phyloP scores from a whole-genome alignment of 2,113 vertebrate genomes.

The Dipodomys ordii region DNA sequence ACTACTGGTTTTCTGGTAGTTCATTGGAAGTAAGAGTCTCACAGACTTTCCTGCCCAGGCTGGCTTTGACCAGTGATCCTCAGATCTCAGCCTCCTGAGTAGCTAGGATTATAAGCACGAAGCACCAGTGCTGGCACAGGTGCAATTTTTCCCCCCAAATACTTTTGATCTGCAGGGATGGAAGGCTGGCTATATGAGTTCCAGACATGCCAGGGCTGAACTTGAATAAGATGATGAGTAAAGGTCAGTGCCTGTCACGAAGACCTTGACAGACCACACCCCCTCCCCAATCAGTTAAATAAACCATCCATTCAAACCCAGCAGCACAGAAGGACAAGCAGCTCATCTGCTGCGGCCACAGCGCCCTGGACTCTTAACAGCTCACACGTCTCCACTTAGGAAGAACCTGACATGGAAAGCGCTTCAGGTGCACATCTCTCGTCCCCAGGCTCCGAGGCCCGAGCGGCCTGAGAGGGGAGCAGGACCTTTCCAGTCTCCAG shows the following conservation, averaged over 20 bases:
- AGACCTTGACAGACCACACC: background rate
- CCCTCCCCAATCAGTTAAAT: background rate
- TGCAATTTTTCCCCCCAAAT: too few relatives aligned
- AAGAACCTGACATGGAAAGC: background rate
- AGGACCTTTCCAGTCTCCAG: background rate
- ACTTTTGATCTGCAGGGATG: background rate
- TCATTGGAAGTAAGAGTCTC: too few relatives aligned
- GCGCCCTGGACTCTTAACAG: background rate
- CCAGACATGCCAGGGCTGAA: background rate
- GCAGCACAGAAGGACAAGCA: background rate
- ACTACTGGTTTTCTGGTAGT: too few relatives aligned
- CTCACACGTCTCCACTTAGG: background rate
- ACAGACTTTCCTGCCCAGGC: too few relatives aligned
- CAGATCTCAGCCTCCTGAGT: too few relatives aligned
- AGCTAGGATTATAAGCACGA: too few relatives aligned
- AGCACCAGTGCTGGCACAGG: too few relatives aligned
- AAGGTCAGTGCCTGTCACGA: background rate
- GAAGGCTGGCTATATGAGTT: background rate
- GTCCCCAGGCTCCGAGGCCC: background rate
- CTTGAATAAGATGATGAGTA: background rate
- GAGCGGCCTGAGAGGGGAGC: fast-evolving
- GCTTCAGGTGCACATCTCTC: background rate
- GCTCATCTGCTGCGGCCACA: background rate
- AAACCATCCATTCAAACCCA: background rate
- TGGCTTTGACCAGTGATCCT: too few relatives aligned